Evolutionary conservation across 1,140 invertebrate species (phyloP).

Genomic region (Ostrea denselamellosa): DNA sequence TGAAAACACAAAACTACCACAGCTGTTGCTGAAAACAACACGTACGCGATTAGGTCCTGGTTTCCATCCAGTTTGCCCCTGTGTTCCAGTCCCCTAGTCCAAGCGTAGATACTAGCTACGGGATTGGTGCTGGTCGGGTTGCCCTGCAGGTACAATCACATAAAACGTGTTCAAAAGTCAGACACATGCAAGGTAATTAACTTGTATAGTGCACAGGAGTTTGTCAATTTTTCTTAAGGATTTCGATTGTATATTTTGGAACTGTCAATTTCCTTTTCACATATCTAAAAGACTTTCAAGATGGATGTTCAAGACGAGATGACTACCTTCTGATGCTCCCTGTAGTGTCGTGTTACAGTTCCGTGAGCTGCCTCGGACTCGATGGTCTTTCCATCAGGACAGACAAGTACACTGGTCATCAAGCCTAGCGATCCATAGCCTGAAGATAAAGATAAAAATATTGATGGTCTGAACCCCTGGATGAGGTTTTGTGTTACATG

Average conservation of each 20-base stretch:
- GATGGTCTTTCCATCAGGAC: conserved; percentile 80
- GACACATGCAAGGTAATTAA: neutral
- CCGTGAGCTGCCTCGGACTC: conserved; percentile 80
- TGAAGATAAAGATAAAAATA: conserved; percentile 47
- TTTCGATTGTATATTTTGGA: too few relatives aligned
- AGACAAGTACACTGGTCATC: conserved; percentile 79
- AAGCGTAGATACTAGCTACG: conserved; percentile 96
- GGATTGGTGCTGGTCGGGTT: conserved; percentile 80
- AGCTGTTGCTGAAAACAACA: neutral
- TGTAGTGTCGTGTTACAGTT: conserved; percentile 80
- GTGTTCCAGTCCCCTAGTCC: conserved; percentile 94
- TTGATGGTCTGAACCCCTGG: too few relatives aligned
- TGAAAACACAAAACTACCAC: neutral
- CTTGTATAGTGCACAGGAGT: neutral
- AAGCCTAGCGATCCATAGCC: conserved; percentile 79
- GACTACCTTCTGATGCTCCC: conserved; percentile 93
- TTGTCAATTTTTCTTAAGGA: neutral
- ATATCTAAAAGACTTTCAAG: neutral
- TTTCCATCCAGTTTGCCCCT: conserved; percentile 97
- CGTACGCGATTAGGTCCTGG: conserved; percentile 82
- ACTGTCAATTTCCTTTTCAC: neutral
- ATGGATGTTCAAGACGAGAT: neutral
- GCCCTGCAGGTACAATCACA: conserved; percentile 63
- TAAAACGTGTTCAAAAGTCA: neutral
- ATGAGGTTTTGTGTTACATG: too few relatives aligned